phyloP scores from a whole-genome alignment of 2,113 vertebrate species.

The Hemiscyllium ocellatum region DNA sequence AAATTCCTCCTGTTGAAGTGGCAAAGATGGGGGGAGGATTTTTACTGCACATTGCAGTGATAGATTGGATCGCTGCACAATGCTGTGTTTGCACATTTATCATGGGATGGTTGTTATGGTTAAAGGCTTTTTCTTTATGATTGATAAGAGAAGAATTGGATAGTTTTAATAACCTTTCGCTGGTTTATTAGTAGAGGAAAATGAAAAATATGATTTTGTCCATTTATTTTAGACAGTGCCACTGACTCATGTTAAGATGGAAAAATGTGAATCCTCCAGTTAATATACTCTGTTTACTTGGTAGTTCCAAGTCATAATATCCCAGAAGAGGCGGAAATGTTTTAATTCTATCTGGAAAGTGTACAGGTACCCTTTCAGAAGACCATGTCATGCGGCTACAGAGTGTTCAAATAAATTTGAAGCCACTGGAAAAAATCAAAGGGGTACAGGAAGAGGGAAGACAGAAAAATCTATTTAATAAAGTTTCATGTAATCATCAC shows the following conservation, averaged over 20 bases:
- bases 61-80: slow-evolving; percentile 8
- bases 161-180: slow-evolving; percentile 9
- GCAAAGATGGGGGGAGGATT: neutral
- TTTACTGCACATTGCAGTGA: neutral
- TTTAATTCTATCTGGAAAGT: slow-evolving; percentile 25
- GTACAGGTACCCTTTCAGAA: slow-evolving; percentile 4
- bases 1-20: neutral
- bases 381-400: neutral
- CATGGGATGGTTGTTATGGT: slow-evolving; percentile 32
- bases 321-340: neutral
- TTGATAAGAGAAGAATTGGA: slow-evolving; percentile 20
- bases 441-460: slow-evolving; percentile 9
- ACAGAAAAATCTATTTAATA: neutral
- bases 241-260: slow-evolving; percentile 21
- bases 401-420: neutral
- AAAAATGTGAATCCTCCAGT: neutral
- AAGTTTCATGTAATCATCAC: slow-evolving; percentile 29
- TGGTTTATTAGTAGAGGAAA: slow-evolving; percentile 16
- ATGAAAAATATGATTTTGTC: slow-evolving; percentile 31
- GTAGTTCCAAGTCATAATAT: neutral
- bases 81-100: slow-evolving; percentile 24
- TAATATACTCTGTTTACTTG: neutral
- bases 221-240: slow-evolving; percentile 12
- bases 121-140: slow-evolving; percentile 37
- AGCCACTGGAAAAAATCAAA: slow-evolving; percentile 17